These are phyloP conservation scores for Steinernema scapterisci DNA, from an alignment of 2,888 invertebrate genomes.

Conservation along the genomic window DNA sequence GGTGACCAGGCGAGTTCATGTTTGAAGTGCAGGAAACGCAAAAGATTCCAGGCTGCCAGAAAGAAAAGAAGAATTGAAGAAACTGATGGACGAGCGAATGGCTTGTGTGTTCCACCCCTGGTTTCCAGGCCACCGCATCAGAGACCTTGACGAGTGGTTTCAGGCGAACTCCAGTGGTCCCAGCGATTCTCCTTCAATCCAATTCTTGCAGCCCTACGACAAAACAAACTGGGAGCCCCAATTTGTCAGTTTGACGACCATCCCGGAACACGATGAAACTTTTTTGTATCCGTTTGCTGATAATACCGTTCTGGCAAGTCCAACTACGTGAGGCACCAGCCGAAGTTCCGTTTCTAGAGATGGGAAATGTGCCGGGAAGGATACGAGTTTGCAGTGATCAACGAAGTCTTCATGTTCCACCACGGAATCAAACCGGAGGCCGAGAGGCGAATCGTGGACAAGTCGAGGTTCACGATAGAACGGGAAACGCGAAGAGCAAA, in stretches of 20 bases:
- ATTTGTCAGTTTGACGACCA: constrained; percentile 39
- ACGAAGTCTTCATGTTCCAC: constrained; percentile 49
- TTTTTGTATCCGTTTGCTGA: constrained; percentile 44
- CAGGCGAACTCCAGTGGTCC: constrained; percentile 20
- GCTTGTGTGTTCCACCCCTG: constrained; percentile 46
- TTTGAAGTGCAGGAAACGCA: background rate
- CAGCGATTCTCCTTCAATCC: constrained; percentile 18
- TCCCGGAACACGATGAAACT: constrained; percentile 42
- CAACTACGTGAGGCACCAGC: background rate
- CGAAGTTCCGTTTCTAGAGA: constrained; percentile 35
- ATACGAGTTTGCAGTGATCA: constrained; percentile 40
- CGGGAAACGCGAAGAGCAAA: background rate
- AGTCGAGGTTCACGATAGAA: background rate
- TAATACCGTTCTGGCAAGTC: constrained; percentile 45
- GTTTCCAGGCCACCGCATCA: constrained; percentile 42
- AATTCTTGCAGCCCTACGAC: constrained; percentile 36
- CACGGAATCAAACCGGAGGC: constrained; percentile 33
- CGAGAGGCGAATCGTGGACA: constrained; percentile 15
- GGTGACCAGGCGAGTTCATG: constrained; percentile 13
- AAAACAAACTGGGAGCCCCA: constrained; percentile 43
- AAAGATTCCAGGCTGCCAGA: constrained; percentile 32
- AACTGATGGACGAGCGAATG: constrained; percentile 30
- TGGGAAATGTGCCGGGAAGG: constrained; percentile 50
- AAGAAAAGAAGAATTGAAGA: constrained; percentile 38
- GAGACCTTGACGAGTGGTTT: constrained; percentile 45